phyloP scores from a whole-genome alignment of 2,113 vertebrate genomes.

The Podarcis raffonei region DNA sequence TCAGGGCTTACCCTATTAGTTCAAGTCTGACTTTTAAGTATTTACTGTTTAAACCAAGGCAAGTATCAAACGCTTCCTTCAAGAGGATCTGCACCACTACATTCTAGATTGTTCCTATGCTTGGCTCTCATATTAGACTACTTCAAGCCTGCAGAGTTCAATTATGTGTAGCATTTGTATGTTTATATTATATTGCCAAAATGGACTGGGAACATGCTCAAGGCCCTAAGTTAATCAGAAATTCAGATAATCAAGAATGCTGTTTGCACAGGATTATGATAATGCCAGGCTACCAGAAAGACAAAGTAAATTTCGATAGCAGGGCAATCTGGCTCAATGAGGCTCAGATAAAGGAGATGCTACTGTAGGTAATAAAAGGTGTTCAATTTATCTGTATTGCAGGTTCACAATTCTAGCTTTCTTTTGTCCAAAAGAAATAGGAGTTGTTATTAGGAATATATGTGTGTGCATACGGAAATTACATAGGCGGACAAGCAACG shows the following conservation, averaged over 20 bases:
- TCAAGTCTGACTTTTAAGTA: slow-evolving; percentile 40
- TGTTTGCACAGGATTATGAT: slow-evolving; percentile 21
- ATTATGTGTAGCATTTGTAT: slow-evolving; percentile 4
- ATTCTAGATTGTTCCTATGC: not conserved
- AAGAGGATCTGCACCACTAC: not conserved
- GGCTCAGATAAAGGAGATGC: not conserved
- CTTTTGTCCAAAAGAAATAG: not conserved
- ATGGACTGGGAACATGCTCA: not conserved
- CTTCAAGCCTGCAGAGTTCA: slow-evolving; percentile 20
- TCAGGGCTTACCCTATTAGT: slow-evolving; percentile 43
- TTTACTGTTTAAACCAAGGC: slow-evolving; percentile 35
- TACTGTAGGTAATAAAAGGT: not conserved
- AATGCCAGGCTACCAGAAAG: not conserved
- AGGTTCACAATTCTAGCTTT: not conserved
- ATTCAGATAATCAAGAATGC: slow-evolving; percentile 1
- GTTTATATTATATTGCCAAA: not conserved
- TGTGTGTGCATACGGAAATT: not conserved
- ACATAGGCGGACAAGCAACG: not conserved
- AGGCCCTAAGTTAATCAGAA: slow-evolving; percentile 7
- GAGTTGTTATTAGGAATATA: not conserved
- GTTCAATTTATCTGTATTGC: not conserved
- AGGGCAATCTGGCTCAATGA: slow-evolving; percentile 4
- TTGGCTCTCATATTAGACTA: slow-evolving; percentile 25
- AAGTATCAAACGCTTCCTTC: slow-evolving; percentile 17
- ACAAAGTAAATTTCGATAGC: slow-evolving; percentile 3